Percentiles rank a stretch among this genome's conserved stretches.
These are phyloP conservation scores for Quadroppia sp. DNA, from an alignment of 2,888 invertebrate genomes.

Conservation along the genomic window DNA sequence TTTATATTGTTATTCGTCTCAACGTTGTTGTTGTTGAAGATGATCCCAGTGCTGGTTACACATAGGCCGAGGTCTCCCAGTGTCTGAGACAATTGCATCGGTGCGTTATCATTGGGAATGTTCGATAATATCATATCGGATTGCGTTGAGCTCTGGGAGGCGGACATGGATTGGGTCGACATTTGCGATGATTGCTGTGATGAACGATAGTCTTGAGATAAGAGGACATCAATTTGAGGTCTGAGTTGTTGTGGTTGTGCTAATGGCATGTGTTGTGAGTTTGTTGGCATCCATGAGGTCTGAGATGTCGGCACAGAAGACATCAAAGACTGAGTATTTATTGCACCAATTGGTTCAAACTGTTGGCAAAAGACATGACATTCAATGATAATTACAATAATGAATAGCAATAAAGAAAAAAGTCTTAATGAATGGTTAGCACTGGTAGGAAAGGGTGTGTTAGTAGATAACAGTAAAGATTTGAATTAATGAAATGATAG, in stretches of 20 bases:
- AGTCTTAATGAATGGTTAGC: no score
- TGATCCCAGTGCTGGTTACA: background rate
- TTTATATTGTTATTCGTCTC: background rate
- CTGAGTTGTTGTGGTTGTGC: background rate
- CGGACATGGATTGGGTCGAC: background rate
- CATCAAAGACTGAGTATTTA: background rate
- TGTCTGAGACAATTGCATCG: background rate
- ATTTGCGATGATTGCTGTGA: background rate
- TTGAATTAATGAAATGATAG: background rate
- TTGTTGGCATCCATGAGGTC: background rate
- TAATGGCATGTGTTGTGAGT: constrained; percentile 17
- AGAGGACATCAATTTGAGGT: constrained; percentile 18
- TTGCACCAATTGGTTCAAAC: constrained; percentile 8
- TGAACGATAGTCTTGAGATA: background rate
- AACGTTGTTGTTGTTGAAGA: background rate
- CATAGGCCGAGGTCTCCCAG: background rate
- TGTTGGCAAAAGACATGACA: background rate
- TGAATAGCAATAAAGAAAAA: no score
- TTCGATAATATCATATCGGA: background rate
- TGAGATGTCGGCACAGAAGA: background rate
- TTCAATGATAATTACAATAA: no score
- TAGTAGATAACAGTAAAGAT: background rate
- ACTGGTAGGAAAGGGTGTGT: background rate
- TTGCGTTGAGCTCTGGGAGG: background rate
- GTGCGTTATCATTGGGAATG: background rate